Conservation (phyloP, 1,140 invertebrate species). For the Periplaneta americana region DNA sequence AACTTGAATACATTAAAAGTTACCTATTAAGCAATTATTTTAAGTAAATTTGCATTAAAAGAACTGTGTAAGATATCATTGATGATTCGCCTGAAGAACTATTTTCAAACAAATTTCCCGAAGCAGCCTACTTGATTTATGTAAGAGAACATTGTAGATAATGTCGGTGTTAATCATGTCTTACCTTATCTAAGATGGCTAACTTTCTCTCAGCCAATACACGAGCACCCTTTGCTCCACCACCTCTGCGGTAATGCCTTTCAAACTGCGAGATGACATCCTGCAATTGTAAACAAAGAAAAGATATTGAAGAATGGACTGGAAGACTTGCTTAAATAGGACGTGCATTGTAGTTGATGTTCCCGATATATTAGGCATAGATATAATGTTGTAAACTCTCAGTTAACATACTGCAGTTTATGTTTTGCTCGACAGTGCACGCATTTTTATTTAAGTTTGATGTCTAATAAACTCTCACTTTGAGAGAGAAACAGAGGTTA, state of each 20-base stretch:
- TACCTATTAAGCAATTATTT: too few relatives aligned
- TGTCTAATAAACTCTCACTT: too few relatives aligned
- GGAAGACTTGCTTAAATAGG: neutral
- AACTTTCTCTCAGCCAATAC: conserved; percentile 46
- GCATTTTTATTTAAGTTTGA: neutral
- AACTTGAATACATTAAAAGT: too few relatives aligned
- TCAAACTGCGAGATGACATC: conserved; percentile 34
- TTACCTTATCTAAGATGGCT: conserved; percentile 45
- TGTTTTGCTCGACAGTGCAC: neutral
- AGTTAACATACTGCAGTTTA: neutral
- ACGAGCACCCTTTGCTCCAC: conserved; percentile 35
- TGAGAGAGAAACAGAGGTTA: too few relatives aligned
- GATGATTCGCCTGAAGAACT: too few relatives aligned
- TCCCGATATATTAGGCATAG: neutral
- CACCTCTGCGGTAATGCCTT: conserved; percentile 35
- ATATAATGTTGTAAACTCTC: neutral
- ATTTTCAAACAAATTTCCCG: too few relatives aligned
- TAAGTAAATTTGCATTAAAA: too few relatives aligned
- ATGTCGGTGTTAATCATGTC: too few relatives aligned
- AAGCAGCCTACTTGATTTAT: too few relatives aligned
- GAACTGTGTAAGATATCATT: too few relatives aligned
- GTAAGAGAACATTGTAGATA: too few relatives aligned
- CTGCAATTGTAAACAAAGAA: conserved; percentile 15
- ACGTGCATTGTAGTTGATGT: neutral
- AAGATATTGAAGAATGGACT: neutral